Evolutionary conservation across 2,888 invertebrate genomes (phyloP), one percentile per base, ranked within the genome.

Genomic region (Polydrusus cervinus): DNA sequence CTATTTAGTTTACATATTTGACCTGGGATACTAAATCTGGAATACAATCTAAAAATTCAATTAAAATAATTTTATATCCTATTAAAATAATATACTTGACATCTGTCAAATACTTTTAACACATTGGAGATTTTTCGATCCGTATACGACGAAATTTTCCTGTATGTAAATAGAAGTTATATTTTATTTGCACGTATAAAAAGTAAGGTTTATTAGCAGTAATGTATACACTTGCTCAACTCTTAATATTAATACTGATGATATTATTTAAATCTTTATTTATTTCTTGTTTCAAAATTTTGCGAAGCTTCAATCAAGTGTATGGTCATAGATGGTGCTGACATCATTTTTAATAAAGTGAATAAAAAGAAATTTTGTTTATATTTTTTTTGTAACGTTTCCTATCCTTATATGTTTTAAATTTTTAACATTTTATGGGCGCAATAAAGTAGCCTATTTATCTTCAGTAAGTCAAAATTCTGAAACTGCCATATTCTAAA

Each of bases 181-280:
- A 78, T 78, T 75, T 70, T 74, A 75, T 72, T 67, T 30, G 66
- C 65, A 53, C 74, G 76, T 78, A 76, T 74, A 78, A 76, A 30
- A 66, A 78, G 45, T 78, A 77, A 76, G 73, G 76, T 76, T 79
- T 80, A 76, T 81, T 84, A 84, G 82, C 81, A 84, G 81, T 84
- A 85, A 83, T 85, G 82, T 85, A 85, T 86, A 86, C 86, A 87
- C 85, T 86, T 87, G 87, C 86, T 87, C 87, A 87, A 87, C 83
- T 81, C 81, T 81, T 81, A 75, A 80, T 81, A 79, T 66, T 81
- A 74, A 65, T 77, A 74, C 16, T 70, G 64, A 67, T 40, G 60
- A 57, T 82, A 82, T 79, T 81, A 78, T 81, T 79, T 80, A 79
- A 80, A 78, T 80, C 79, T 81, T 82, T 81, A 82, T 82, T 83